Conservation (phyloP, 2,797 vertebrate species). For the Gadopsis marmoratus region DNA sequence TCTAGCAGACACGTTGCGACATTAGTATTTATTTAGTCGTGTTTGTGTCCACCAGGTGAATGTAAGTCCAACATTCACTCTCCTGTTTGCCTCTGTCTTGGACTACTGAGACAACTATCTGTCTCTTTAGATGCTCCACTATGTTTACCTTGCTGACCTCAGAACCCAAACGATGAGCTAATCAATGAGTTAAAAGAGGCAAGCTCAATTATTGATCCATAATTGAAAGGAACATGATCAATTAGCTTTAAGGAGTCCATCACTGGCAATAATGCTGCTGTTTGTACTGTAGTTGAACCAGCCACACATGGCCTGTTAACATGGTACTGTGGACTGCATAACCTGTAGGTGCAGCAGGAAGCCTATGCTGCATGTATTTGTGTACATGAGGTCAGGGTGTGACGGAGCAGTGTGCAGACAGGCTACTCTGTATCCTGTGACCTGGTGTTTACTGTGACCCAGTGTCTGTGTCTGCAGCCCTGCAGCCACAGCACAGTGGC, state of each 20-base stretch:
- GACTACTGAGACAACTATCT: background rate
- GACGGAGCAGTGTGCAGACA: constrained; percentile 40
- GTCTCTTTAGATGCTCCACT: background rate
- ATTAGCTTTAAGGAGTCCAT: background rate
- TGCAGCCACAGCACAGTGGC: constrained; percentile 27
- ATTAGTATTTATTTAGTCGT: background rate
- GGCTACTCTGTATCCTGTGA: constrained; percentile 57
- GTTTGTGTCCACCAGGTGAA: too few species aligned
- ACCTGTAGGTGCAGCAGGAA: background rate
- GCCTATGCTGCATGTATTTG: background rate
- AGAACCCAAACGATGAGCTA: background rate
- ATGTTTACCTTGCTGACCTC: background rate
- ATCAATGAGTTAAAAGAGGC: background rate
- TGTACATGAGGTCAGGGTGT: constrained; percentile 42
- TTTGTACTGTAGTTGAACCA: background rate
- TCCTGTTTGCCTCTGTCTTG: background rate
- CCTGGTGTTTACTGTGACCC: constrained; percentile 53
- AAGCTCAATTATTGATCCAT: background rate
- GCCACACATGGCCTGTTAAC: background rate
- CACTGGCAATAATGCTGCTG: background rate
- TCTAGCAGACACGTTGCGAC: too few species aligned
- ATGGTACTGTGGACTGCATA: background rate
- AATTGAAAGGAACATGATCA: background rate
- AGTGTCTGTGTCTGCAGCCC: constrained; percentile 51
- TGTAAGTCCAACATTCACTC: background rate